These are phyloP conservation scores for Drosophila gunungcola DNA, from an alignment of 1,140 invertebrate genomes.

Conservation along the genomic window DNA sequence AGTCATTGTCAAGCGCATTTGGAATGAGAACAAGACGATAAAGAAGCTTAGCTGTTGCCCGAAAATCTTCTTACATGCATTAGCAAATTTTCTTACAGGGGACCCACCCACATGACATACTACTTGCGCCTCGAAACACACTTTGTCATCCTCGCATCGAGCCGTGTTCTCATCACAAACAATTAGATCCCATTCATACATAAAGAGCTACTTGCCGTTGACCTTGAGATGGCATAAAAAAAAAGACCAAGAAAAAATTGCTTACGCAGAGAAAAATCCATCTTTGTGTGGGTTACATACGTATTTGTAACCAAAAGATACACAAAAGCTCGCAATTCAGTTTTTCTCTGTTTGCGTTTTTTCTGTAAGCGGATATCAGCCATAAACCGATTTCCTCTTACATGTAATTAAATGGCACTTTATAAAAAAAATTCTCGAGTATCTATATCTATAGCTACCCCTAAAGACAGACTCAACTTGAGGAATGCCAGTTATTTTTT, in stretches of 20 bases:
- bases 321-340: slow-evolving; percentile 29
- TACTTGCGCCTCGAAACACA: slow-evolving; percentile 20
- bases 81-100: slow-evolving; percentile 2
- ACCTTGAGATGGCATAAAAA: slow-evolving; percentile 63
- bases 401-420: slow-evolving; percentile 63
- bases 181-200: slow-evolving; percentile 80
- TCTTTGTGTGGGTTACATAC: slow-evolving; percentile 9
- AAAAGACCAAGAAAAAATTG: slow-evolving; percentile 48
- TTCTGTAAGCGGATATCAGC: slow-evolving; percentile 43
- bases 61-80: slow-evolving; percentile 21
- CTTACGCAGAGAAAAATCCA: slow-evolving; percentile 52
- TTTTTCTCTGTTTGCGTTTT: slow-evolving; percentile 11
- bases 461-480: not conserved
- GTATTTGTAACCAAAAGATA: slow-evolving; percentile 28
- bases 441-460: slow-evolving; percentile 8
- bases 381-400: slow-evolving; percentile 62
- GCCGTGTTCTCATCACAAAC: slow-evolving; percentile 61
- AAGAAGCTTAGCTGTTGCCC: slow-evolving; percentile 19
- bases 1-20: slow-evolving; percentile 32
- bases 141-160: slow-evolving; percentile 30
- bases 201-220: slow-evolving; percentile 73
- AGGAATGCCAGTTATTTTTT: slow-evolving; percentile 34
- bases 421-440: slow-evolving; percentile 11
- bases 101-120: slow-evolving; percentile 18
- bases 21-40: not conserved